Evolutionary conservation across 2,888 invertebrate species (phyloP).

Genomic region (Andrena bicolor): DNA sequence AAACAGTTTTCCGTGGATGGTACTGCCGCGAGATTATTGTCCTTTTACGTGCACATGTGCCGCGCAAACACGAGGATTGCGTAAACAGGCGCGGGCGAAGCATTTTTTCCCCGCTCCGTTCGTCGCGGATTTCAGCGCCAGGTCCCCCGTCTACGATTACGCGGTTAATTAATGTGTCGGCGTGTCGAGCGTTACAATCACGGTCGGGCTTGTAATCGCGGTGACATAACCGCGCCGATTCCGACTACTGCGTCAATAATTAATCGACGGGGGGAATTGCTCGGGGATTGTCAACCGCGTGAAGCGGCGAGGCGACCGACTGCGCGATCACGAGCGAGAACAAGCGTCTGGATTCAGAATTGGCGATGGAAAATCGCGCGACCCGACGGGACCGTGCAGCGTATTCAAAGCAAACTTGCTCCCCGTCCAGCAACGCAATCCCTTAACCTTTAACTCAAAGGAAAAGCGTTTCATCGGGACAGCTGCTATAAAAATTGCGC

Average conservation of each 20-base stretch:
- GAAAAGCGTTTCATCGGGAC: background rate
- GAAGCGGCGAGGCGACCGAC: slow-evolving; percentile 11
- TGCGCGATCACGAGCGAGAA: slow-evolving; percentile 6
- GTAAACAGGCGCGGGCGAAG: slow-evolving; percentile 27
- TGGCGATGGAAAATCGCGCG: background rate
- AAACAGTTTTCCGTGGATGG: slow-evolving; percentile 54
- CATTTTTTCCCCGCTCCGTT: slow-evolving; percentile 18
- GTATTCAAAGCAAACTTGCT: background rate
- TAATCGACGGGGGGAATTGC: slow-evolving; percentile 76
- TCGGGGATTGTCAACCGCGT: slow-evolving; percentile 35
- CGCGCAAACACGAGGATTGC: slow-evolving; percentile 45
- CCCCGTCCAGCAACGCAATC: background rate
- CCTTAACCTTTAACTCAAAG: background rate
- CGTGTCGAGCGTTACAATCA: slow-evolving; percentile 79
- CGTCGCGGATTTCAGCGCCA: background rate
- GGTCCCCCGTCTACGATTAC: slow-evolving; percentile 67
- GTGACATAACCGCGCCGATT: slow-evolving; percentile 81
- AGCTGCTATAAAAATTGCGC: background rate
- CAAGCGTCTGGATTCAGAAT: background rate
- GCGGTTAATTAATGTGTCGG: slow-evolving; percentile 81
- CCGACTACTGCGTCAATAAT: slow-evolving; percentile 71
- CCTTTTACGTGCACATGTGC: slow-evolving; percentile 45
- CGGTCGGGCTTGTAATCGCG: slow-evolving; percentile 73
- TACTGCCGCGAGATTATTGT: slow-evolving; percentile 50
- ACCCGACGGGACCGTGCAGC: background rate